Conservation (phyloP, 2,797 vertebrate genomes). For the Dipus sagitta region DNA sequence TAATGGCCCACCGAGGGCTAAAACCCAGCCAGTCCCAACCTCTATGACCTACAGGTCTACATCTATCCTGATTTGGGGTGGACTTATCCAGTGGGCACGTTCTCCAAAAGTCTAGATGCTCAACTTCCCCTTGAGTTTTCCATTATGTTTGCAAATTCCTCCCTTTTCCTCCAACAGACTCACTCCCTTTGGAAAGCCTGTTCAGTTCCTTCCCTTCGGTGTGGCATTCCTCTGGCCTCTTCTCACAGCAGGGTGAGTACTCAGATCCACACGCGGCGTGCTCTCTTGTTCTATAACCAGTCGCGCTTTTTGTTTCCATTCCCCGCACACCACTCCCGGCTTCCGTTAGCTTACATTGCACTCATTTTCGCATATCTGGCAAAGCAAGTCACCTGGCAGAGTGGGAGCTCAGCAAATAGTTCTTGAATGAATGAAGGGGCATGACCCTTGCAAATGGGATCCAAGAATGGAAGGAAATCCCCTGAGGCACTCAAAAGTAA, state of each 20-base stretch:
- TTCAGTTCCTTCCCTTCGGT: background rate
- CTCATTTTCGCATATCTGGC: background rate
- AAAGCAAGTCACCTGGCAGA: slow-evolving; percentile 27
- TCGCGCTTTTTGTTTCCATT: background rate
- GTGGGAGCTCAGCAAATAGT: slow-evolving; percentile 58
- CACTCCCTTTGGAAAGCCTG: background rate
- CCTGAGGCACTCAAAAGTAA: slow-evolving; percentile 36
- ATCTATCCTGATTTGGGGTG: background rate
- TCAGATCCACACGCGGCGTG: background rate
- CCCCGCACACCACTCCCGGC: background rate
- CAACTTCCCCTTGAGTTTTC: background rate
- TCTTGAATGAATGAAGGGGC: slow-evolving; percentile 59
- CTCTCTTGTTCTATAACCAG: background rate
- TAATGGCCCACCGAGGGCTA: background rate
- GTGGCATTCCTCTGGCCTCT: background rate
- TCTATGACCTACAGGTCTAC: background rate
- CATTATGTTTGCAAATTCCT: background rate
- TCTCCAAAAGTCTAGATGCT: background rate
- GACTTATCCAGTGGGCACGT: background rate
- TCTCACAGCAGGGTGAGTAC: background rate
- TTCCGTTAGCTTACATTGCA: background rate
- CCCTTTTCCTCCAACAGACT: background rate
- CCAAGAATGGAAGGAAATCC: slow-evolving; percentile 54
- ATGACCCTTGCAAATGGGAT: slow-evolving; percentile 49
- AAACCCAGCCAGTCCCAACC: background rate